Conservation (phyloP, 2,113 vertebrate species). For the Mesocricetus auratus region DNA sequence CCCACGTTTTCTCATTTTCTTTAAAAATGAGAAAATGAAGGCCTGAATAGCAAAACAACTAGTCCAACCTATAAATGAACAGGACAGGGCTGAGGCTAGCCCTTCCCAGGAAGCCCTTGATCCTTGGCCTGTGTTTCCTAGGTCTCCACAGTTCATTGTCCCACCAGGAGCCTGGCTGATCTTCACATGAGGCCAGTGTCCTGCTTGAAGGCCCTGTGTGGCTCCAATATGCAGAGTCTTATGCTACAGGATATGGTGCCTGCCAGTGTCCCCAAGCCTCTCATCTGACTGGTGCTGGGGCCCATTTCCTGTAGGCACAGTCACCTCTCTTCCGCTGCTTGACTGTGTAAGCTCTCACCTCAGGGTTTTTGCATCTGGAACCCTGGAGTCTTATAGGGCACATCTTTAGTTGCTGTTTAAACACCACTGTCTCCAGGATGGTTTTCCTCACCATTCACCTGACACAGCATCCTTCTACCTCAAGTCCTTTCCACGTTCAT, state of each 20-base stretch:
- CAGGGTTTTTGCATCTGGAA: background rate
- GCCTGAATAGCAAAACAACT: fast-evolving
- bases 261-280: background rate
- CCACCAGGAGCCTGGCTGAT: background rate
- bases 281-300: background rate
- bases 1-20: background rate
- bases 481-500: background rate
- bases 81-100: background rate
- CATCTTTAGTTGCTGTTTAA: background rate
- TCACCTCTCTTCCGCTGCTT: background rate
- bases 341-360: background rate
- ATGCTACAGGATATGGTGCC: fast-evolving
- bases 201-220: background rate
- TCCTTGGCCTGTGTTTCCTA: background rate
- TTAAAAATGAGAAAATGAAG: background rate
- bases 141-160: background rate
- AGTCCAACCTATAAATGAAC: background rate
- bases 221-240: background rate
- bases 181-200: background rate
- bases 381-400: background rate
- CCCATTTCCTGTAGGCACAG: background rate
- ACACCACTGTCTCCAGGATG: background rate
- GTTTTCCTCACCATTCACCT: fast-evolving
- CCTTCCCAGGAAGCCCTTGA: background rate
- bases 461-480: fast-evolving